Evolutionary conservation across 2,888 invertebrate genomes (phyloP).

Genomic region (Pterobdella sp.): DNA sequence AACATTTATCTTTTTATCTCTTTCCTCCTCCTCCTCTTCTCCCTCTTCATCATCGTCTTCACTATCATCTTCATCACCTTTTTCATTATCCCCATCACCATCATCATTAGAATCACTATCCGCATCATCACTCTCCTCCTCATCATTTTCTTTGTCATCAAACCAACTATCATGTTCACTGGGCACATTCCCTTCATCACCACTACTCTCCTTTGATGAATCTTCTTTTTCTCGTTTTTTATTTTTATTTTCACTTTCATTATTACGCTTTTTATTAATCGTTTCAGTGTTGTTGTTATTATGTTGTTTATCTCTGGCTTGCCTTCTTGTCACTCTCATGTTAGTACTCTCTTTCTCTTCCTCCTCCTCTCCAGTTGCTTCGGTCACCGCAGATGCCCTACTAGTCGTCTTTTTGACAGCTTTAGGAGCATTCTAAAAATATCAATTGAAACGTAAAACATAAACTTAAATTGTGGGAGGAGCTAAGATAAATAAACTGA

Average conservation of each 20-base stretch:
- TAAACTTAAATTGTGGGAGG: no score
- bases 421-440: no score
- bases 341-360: slow-evolving; percentile 12
- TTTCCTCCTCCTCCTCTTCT: slow-evolving; percentile 18
- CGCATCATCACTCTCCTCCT: slow-evolving; percentile 11
- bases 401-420: no score
- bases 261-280: neutral
- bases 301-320: neutral
- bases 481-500: no score
- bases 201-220: neutral
- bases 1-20: slow-evolving; percentile 12
- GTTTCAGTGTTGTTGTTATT: neutral
- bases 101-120: slow-evolving; percentile 28
- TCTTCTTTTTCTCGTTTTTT: neutral
- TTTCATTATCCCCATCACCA: slow-evolving; percentile 26
- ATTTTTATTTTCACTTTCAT: neutral
- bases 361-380: no score
- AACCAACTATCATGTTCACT: slow-evolving; percentile 5
- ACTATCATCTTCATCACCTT: slow-evolving; percentile 25
- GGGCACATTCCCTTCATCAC: neutral
- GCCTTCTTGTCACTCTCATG: slow-evolving; percentile 10
- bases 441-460: no score
- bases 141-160: neutral
- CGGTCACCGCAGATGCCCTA: no score
- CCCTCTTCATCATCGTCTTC: slow-evolving; percentile 28